A percentile compares a stretch with the other conserved stretches of the same genome.
Evolutionary conservation across 2,888 invertebrate species (phyloP).

Genomic region (Caenorhabditis macrosperma): DNA sequence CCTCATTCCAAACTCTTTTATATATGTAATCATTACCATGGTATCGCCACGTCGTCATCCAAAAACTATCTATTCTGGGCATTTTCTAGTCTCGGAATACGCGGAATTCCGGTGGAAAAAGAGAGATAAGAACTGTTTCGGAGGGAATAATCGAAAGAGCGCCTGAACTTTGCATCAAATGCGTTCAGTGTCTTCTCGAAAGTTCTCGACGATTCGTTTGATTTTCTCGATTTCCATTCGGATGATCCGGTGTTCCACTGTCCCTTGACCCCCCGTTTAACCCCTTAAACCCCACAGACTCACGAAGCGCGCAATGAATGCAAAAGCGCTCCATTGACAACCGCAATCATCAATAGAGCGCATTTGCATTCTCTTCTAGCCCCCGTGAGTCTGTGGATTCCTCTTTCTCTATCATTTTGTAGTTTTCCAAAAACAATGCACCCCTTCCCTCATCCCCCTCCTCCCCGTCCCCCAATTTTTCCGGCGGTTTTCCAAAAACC

Average conservation of each 20-base stretch:
- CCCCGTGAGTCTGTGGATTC: slow-evolving; percentile 6
- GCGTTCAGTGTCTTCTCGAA: neutral
- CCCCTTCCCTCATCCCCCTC: neutral
- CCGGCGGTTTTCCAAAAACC: slow-evolving; percentile 55
- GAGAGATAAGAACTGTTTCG: neutral
- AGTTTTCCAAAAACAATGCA: slow-evolving; percentile 36
- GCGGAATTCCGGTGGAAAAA: too few species aligned
- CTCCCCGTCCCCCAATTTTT: slow-evolving; percentile 25
- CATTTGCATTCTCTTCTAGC: neutral
- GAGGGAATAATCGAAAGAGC: too few species aligned
- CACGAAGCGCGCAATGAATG: too few species aligned
- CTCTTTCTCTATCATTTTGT: slow-evolving; percentile 10
- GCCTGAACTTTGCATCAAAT: neutral
- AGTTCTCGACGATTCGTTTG: neutral
- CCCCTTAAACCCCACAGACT: too few species aligned
- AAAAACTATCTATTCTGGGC: too few species aligned
- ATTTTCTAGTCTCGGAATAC: too few species aligned
- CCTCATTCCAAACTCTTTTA: too few species aligned
- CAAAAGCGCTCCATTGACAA: too few species aligned
- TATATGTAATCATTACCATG: too few species aligned
- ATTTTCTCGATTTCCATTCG: neutral
- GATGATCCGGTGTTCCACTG: neutral
- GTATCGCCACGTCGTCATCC: too few species aligned
- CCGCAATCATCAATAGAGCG: too few species aligned
- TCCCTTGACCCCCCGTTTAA: too few species aligned